Evolutionary conservation across 2,797 vertebrate genomes (phyloP).

Genomic region (Liparis tanakae): DNA sequence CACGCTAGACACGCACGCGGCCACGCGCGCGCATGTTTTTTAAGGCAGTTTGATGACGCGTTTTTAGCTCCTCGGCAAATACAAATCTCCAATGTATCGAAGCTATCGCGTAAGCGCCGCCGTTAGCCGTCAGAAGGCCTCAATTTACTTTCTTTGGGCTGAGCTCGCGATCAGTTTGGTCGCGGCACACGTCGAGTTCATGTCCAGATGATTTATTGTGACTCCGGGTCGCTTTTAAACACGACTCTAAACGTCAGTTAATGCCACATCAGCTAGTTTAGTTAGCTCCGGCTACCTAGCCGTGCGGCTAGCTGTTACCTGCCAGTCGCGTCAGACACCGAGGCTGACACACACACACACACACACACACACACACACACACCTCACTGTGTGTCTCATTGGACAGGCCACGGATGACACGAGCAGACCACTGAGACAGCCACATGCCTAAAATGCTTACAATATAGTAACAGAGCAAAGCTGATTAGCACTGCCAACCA

Average conservation of each 20-base stretch:
- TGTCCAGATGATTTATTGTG: not conserved
- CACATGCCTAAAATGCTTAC: not conserved
- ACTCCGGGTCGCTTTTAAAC: fast-evolving
- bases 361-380: too few species aligned
- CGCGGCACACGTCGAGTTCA: not conserved
- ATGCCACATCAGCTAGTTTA: conserved; percentile 8
- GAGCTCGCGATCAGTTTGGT: conserved; percentile 4
- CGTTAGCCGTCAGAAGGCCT: conserved; percentile 65
- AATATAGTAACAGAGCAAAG: not conserved
- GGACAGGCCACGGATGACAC: not conserved
- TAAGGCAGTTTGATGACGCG: conserved; percentile 18
- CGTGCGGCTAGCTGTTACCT: conserved; percentile 1
- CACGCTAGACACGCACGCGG: conserved; percentile 24
- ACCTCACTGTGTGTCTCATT: not conserved
- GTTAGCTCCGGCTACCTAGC: conserved; percentile 48
- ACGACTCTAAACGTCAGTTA: not conserved
- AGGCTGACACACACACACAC: not conserved
- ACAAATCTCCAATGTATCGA: conserved; percentile 48
- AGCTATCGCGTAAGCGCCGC: conserved; percentile 65
- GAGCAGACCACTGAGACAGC: not conserved
- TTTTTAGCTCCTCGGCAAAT: conserved; percentile 26
- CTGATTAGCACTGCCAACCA: conserved; percentile 2
- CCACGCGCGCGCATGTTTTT: not conserved
- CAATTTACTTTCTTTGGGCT: conserved; percentile 21
- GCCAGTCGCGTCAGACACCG: conserved; percentile 9